Base-by-base conservation (phyloP, 2,797 vertebrate species). In the Lophius americanus region DNA sequence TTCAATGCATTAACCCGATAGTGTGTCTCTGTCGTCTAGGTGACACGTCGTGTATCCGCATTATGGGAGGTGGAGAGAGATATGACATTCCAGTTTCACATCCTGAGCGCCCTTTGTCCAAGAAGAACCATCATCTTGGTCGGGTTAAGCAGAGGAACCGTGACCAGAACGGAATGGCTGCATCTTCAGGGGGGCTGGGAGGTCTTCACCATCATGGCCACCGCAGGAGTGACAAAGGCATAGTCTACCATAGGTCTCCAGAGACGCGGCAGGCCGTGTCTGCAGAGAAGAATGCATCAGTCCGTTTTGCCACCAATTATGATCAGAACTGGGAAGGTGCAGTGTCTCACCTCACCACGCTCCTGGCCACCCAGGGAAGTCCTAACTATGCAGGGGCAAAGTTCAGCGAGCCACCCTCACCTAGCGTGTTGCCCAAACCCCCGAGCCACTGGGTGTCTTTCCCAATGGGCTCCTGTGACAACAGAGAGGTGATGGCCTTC, bases 401-500 rank as follows among this genome's bases (percentile, higher is more conserved):
- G 88, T 99, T 98, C 83, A 99, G 97, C 5, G 97, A 99, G 89
- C 97, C 97, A 0, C 98, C 97, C 47, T 97, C 95, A 44, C 97
- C 97, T 62, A 99, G 97, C 79, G 96, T 99, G 79, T 93, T 99
- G 81, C 97, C 98, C 62, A 96, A 96, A 71, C 98, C 98, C 59
- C 97, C 97, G 6, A 98, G 96, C 81, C 98, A 99, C 89, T 99
- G 97, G 98, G 96, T 99, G 78, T 93, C 95, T 46, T 95, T 96
- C 86, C 92, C 96, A 23, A 92, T 97, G 62, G 95, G 94, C 61
- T 91, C 95, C 86, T 96, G 95, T 79, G 97, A 98, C 85, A 92
- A 88, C 84, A 93, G 95, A 79, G 97, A 99, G 92, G 94, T 95
- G 14, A 97, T 98, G 97, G 92, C 97, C 88, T 98, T 99, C 92